Base-by-base conservation (phyloP, 2,797 vertebrate species). In the Hypotaenidia philippensis region DNA sequence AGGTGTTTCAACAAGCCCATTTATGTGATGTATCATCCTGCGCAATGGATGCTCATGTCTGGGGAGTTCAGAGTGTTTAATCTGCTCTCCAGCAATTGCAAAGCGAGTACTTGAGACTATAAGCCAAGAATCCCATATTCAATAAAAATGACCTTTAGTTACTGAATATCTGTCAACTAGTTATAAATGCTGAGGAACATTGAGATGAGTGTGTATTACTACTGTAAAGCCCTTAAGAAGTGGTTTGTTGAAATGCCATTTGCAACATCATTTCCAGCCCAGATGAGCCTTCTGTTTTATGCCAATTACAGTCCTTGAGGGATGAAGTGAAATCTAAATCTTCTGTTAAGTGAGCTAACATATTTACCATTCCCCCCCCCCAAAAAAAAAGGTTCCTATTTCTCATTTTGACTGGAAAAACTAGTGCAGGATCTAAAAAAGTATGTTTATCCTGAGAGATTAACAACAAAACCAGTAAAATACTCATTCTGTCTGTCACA, bases 41-140 rank as follows among this genome's bases (percentile, higher is more conserved):
- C 1, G 2, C 25, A 31, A 55, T 1, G 3, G 19, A 10, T 66
- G 8, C 0, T 1, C 50, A 23, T 60, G 16, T 22, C 38, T 82
- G 29, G 7, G 20, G 57, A 78, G 40, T 36, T 82, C 23, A 27
- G 23, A 27, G 23, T 71, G 49, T 34, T 87, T 68, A 31, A 64
- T 56, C 32, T 79, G 12, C 38, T 32, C 61, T 82, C 29, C 52
- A 75, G 40, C 29, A 17, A 15, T 76, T 90, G 84, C 50, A 72
- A 80, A 86, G 77, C 20, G 25, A 11, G 14, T 59, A 57, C 9
- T 85, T 55, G 31, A 74, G 31, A 57, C 29, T 57, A 16, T 79
- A 63, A 66, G 79, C 11, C 25, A 66, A 57, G 44, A 59, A 66
- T 81, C 14, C 9, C 41, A 36, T 49, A 31, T 68, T 88, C 44